phyloP scores from a whole-genome alignment of 2,888 invertebrate genomes.

The Heteromurus nitidus region DNA sequence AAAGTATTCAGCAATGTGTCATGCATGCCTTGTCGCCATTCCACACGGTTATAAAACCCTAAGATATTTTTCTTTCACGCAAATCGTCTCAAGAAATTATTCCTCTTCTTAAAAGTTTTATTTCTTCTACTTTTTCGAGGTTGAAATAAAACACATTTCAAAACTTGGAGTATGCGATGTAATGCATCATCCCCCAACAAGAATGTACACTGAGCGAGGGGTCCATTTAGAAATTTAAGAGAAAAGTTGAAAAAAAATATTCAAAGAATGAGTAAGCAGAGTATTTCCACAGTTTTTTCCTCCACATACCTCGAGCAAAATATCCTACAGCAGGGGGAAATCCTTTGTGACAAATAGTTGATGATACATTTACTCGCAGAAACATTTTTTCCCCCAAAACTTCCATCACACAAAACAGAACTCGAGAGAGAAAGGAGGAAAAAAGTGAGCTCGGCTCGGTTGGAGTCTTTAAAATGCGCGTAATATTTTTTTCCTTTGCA shows the following conservation, averaged over 20 bases:
- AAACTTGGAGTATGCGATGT: background rate
- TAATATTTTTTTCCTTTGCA: too few species aligned
- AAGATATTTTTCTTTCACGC: constrained; percentile 3
- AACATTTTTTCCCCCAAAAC: too few species aligned
- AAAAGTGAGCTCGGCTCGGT: too few species aligned
- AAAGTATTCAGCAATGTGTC: constrained; percentile 10
- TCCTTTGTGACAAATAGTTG: constrained; percentile 3
- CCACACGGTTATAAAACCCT: background rate
- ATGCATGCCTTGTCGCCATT: too few species aligned
- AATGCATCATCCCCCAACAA: background rate
- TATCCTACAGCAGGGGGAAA: background rate
- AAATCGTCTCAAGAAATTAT: background rate
- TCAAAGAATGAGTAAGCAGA: constrained; percentile 9
- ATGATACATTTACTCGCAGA: constrained; percentile 12
- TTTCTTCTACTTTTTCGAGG: background rate
- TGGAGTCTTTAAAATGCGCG: too few species aligned
- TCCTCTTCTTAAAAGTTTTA: background rate
- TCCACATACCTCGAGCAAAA: background rate
- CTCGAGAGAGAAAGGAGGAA: too few species aligned
- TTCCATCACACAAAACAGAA: too few species aligned
- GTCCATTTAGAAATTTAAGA: background rate
- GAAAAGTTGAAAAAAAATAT: constrained; percentile 1
- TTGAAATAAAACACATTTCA: background rate
- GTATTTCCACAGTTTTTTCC: too few species aligned
- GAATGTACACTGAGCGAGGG: background rate